These are phyloP conservation scores for Sycophila texana DNA, from an alignment of 2,888 invertebrate species.

Conservation along the genomic window DNA sequence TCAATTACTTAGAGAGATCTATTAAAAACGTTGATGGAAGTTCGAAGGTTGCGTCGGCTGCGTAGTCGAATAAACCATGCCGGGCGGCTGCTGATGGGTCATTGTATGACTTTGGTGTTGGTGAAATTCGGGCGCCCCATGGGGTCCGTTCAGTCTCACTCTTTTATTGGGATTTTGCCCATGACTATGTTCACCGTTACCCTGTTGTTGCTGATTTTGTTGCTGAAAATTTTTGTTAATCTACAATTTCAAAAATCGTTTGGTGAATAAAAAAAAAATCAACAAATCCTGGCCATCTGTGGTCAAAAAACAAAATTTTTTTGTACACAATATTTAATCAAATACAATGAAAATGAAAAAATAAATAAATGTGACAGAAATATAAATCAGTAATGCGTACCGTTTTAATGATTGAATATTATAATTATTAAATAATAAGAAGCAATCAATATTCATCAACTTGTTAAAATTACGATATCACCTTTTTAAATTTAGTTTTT, in stretches of 20 bases:
- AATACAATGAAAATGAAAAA: slow-evolving; percentile 44
- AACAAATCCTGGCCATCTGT: slow-evolving; percentile 18
- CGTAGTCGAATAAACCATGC: slow-evolving; percentile 74
- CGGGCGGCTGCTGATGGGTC: slow-evolving; percentile 73
- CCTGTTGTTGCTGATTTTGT: slow-evolving; percentile 75
- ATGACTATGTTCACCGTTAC: slow-evolving; percentile 76
- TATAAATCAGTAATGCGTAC: too few relatives aligned
- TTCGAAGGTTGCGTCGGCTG: slow-evolving; percentile 74
- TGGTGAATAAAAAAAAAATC: slow-evolving; percentile 27
- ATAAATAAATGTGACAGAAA: slow-evolving; percentile 5
- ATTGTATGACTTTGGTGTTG: slow-evolving; percentile 74
- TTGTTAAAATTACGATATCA: too few relatives aligned
- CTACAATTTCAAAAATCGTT: slow-evolving; percentile 50
- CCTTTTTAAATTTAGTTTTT: slow-evolving; percentile 36
- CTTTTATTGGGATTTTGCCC: slow-evolving; percentile 80
- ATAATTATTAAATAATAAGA: background rate
- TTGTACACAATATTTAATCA: slow-evolving; percentile 39
- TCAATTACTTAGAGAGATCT: slow-evolving; percentile 44
- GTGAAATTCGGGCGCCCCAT: slow-evolving; percentile 74
- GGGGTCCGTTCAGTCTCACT: slow-evolving; percentile 81
- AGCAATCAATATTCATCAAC: background rate
- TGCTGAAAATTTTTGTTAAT: slow-evolving; percentile 63
- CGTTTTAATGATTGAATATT: slow-evolving; percentile 15
- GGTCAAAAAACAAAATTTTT: slow-evolving; percentile 26
- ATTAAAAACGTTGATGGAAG: slow-evolving; percentile 74